Evolutionary conservation across 2,797 vertebrate species (phyloP), one percentile per base, ranked within the genome.

Genomic region (Poecile montanus): DNA sequence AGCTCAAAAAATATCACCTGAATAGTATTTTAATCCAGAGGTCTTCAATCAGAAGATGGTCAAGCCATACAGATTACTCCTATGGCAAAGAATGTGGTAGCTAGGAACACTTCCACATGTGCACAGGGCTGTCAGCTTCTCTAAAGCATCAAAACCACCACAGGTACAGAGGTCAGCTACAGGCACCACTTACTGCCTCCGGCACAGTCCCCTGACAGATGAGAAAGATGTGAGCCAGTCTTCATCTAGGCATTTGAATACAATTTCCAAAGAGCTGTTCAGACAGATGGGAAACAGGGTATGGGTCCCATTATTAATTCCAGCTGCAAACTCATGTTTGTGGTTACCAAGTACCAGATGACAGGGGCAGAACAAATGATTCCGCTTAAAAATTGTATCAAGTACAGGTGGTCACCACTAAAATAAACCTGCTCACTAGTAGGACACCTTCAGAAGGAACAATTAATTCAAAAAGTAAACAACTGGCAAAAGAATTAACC

Each of bases 101-200:
- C 19, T 47, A 72, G 48, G 36, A 67, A 26, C 0, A 4, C 42
- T 29, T 38, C 26, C 1, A 2, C 4, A 1, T 1, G 4, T 3
- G 21, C 60, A 26, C 8, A 21, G 56, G 71, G 25, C 63, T 62
- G 48, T 51, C 18, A 57, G 56, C 25, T 44, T n/a, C 62, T 75
- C 54, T 57, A n/a, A 20, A 44, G 51, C 57, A 34, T 11, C 27
- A 21, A 22, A 25, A 40, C 29, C 42, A 75, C 26, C 67, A 38
- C 67, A 66, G 36, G 63, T 30, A 85, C 3, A 2, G 23, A 50
- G 56, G 8, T n/a, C 81, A 61, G 66, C 58, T 44, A 16, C 7
- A 63, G 36, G 20, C 29, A 32, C 14, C 58, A 71, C 7, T 40
- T 21, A 50, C 3, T 8, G 60, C 56, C 62, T 62, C 44, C 18